A percentile compares a stretch with the other conserved stretches of the same genome.
Conservation (phyloP, 2,113 vertebrate genomes). For the Sphyrna mokarran region DNA sequence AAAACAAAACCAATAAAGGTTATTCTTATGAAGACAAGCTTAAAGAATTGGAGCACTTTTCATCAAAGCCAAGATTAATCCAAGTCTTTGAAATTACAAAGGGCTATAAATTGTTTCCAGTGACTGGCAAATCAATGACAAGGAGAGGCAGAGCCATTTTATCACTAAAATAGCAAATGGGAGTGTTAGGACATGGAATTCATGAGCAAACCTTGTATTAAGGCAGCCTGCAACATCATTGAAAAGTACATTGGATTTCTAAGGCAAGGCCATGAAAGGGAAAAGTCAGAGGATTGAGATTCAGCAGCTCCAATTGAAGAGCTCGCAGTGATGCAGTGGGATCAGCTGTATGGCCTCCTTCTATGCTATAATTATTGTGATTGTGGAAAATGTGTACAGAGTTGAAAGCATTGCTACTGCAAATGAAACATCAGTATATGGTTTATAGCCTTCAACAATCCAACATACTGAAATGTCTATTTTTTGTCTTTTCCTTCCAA, state of each 20-base stretch:
- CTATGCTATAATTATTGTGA: not conserved
- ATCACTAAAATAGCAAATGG: not conserved
- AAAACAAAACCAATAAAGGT: too few species aligned
- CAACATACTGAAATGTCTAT: not conserved
- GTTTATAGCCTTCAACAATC: not conserved
- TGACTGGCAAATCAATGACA: not conserved
- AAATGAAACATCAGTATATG: not conserved
- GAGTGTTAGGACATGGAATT: not conserved
- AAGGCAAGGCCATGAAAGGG: not conserved
- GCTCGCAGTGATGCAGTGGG: not conserved
- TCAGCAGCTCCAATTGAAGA: not conserved
- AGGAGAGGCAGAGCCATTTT: not conserved
- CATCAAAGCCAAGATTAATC: not conserved
- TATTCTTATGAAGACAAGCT: too few species aligned
- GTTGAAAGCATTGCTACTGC: not conserved
- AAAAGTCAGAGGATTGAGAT: not conserved
- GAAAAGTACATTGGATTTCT: not conserved
- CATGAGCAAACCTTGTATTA: not conserved
- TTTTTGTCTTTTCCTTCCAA: not conserved
- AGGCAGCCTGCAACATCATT: not conserved
- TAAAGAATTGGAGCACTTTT: not conserved
- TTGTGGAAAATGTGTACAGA: not conserved
- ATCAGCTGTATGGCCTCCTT: not conserved
- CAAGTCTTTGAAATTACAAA: not conserved
- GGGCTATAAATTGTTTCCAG: not conserved